These are phyloP conservation scores for Salmo trutta DNA, from an alignment of 2,797 vertebrate genomes.

Conservation along the genomic window DNA sequence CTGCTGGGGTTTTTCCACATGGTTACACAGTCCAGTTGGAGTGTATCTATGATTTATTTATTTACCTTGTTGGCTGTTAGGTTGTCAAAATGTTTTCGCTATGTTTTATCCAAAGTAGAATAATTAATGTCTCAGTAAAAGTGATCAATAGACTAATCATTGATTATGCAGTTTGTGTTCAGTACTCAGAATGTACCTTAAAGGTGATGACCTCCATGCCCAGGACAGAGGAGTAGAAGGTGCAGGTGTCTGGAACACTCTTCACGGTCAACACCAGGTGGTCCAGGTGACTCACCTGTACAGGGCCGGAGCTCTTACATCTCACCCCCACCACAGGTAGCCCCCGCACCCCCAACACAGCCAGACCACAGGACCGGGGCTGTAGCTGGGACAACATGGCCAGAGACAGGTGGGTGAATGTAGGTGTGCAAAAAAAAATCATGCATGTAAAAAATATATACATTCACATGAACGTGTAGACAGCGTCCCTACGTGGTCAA, in stretches of 20 bases:
- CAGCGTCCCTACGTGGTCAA: constrained; percentile 42
- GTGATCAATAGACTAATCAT: background rate
- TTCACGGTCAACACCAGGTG: constrained; percentile 89
- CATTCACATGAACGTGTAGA: background rate
- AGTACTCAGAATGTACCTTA: constrained; percentile 74
- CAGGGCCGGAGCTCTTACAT: constrained; percentile 55
- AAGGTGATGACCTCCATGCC: constrained; percentile 89
- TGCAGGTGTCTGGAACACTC: constrained; percentile 74
- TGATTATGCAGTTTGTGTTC: background rate
- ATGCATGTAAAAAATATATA: background rate
- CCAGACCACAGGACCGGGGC: constrained; percentile 29
- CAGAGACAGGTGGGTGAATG: background rate
- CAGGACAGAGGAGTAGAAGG: constrained; percentile 84
- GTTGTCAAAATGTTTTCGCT: too few relatives aligned
- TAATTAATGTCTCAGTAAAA: background rate
- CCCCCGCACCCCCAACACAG: background rate
- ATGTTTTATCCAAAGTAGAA: background rate
- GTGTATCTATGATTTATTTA: background rate
- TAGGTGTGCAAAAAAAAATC: background rate
- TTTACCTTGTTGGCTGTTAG: too few relatives aligned
- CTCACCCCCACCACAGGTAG: background rate
- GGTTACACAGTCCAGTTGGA: background rate
- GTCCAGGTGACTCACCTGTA: constrained; percentile 81
- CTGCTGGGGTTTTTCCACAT: constrained; percentile 66
- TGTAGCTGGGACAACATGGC: constrained; percentile 6